Conservation (phyloP, 1,140 invertebrate genomes). For the Melanaphis sacchari region DNA sequence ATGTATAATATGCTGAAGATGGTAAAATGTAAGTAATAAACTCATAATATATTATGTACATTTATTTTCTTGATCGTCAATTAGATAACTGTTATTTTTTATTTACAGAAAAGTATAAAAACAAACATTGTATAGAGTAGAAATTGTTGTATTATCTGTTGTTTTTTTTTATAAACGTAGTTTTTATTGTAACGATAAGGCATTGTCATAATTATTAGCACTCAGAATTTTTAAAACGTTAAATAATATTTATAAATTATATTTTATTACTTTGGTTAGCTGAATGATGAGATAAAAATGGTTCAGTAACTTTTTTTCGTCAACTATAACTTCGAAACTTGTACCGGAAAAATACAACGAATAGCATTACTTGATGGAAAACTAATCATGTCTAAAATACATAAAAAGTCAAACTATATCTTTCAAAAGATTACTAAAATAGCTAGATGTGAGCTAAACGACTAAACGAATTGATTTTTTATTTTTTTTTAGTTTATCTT, state of each 20-base stretch:
- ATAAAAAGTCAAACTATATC: background rate
- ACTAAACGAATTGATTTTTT: too few species aligned
- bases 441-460: constrained; percentile 21
- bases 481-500: background rate
- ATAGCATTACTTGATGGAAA: constrained; percentile 37
- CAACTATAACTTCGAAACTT: background rate
- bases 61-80: background rate
- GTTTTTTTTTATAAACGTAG: background rate
- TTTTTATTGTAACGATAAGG: background rate
- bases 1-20: background rate
- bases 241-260: background rate
- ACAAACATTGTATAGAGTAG: background rate
- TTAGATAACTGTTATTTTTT: background rate
- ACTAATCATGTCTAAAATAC: background rate
- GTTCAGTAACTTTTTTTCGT: background rate
- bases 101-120: background rate
- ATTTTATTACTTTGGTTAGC: background rate
- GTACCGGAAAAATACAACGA: background rate
- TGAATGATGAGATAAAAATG: background rate
- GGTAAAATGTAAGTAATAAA: background rate
- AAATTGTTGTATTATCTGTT: background rate
- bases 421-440: background rate
- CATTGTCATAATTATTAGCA: background rate
- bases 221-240: background rate
- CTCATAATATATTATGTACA: background rate